These are phyloP conservation scores for Oncopodura yosiiana DNA, from an alignment of 1,140 invertebrate species.

Conservation along the genomic window DNA sequence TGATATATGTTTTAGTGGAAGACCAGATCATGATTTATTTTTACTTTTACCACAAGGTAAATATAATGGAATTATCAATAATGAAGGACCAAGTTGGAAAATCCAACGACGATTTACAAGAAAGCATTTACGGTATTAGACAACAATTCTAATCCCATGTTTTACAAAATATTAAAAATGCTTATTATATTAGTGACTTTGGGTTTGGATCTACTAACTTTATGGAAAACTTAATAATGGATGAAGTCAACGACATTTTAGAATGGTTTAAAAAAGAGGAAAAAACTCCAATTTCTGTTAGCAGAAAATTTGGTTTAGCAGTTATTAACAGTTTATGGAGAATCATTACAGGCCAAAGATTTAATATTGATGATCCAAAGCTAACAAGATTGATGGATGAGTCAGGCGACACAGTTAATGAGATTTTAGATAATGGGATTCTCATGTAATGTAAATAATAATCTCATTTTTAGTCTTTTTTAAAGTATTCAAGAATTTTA, in stretches of 20 bases:
- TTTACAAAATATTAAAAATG: too few species aligned
- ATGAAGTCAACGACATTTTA: background rate
- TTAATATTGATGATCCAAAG: constrained; percentile 37
- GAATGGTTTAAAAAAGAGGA: background rate
- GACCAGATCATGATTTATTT: constrained; percentile 13
- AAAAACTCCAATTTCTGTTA: background rate
- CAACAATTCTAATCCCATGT: too few species aligned
- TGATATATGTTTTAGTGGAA: constrained; percentile 6
- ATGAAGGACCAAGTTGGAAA: constrained; percentile 15
- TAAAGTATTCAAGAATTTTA: too few species aligned
- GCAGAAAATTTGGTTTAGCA: background rate
- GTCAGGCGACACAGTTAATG: too few species aligned
- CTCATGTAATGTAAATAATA: too few species aligned
- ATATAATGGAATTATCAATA: constrained; percentile 20
- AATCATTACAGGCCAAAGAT: constrained; percentile 39
- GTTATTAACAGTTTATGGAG: constrained; percentile 35
- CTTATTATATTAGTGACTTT: too few species aligned
- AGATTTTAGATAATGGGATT: too few species aligned
- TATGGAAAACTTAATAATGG: background rate
- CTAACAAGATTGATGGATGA: constrained; percentile 1
- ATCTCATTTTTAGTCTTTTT: too few species aligned
- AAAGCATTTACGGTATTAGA: too few species aligned
- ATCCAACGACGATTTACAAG: constrained; percentile 33
- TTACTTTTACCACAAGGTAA: background rate
- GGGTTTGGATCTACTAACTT: too few species aligned